Evolutionary conservation across 2,888 invertebrate genomes (phyloP).

Genomic region (Euclidia mi): DNA sequence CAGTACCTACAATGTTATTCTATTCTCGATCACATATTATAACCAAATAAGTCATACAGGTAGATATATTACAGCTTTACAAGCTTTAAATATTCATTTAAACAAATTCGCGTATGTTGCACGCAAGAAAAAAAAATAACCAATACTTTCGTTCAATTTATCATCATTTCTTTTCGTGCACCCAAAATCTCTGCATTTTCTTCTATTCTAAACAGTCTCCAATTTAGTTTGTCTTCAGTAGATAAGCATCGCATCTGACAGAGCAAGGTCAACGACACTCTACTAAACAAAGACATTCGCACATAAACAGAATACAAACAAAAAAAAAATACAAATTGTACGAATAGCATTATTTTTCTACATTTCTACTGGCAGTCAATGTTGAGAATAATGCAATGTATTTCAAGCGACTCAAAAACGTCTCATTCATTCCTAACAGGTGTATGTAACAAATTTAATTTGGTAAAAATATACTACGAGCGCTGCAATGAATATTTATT

Average conservation of each 20-base stretch:
- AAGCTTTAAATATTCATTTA: too few species aligned
- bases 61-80: too few species aligned
- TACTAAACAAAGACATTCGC: constrained; percentile 1
- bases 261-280: background rate
- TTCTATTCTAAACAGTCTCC: background rate
- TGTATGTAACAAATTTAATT: constrained; percentile 18
- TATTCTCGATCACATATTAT: too few species aligned
- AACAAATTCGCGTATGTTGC: too few species aligned
- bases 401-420: constrained; percentile 22
- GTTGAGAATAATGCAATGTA: constrained; percentile 37
- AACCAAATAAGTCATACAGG: too few species aligned
- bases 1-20: too few species aligned
- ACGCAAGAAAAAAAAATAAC: too few species aligned
- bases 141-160: too few species aligned
- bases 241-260: background rate
- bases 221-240: constrained; percentile 6
- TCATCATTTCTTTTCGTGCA: too few species aligned
- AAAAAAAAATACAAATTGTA: constrained; percentile 1
- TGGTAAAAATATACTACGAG: constrained; percentile 11
- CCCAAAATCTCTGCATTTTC: background rate
- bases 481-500: constrained; percentile 22
- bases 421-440: constrained; percentile 9
- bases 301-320: constrained; percentile 4
- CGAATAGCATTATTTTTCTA: constrained; percentile 24
- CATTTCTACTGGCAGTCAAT: constrained; percentile 12